Base-by-base conservation (phyloP, 1,140 invertebrate species). In the Drosophila simulans region DNA sequence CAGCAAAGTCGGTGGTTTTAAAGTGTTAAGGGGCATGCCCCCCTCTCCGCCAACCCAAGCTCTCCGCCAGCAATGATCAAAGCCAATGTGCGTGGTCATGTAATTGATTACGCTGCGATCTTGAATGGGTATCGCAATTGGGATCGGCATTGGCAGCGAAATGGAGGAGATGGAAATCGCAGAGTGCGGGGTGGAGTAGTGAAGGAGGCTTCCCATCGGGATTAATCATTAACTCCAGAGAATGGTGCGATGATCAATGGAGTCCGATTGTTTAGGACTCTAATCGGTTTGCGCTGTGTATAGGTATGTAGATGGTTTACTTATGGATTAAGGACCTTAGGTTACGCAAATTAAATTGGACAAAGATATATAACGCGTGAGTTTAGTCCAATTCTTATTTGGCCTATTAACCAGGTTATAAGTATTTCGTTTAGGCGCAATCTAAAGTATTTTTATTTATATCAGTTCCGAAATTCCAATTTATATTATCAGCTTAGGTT, bases 51-150 rank as follows among this genome's bases (percentile, higher is more conserved):
- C 7, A 7, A 4, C 42, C 13, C n/a, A 42, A 5, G 40, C 5
- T 17, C n/a, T 5, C 17, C 15, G 27, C 25, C 15, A 49, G 27
- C 27, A 42, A 74, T 54, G 49, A 62, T 72, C 68, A 73, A 72
- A 71, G 68, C 43, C 68, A 62, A 73, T 62, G 59, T 64, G 70
- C 58, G 71, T 72, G 69, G 68, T 72, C 69, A 72, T 72, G 69
- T 72, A 72, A 72, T 72, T 72, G 69, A 72, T 72, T 72, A 72
- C 66, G 68, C 35, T 45, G 34, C 54, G 40, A 69, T 52, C 34
- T 22, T 37, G 11, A 57, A 51, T 51, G 46, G 46, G 22, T n/a
- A 27, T 48, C 46, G 48, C 48, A 31, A 31, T 15, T 15, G 17
- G 34, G 11, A 42, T 46, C 46, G 60, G 31, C 46, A 65, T 65